These are phyloP conservation scores for Biston betularia DNA, from an alignment of 2,888 invertebrate genomes.

Conservation along the genomic window DNA sequence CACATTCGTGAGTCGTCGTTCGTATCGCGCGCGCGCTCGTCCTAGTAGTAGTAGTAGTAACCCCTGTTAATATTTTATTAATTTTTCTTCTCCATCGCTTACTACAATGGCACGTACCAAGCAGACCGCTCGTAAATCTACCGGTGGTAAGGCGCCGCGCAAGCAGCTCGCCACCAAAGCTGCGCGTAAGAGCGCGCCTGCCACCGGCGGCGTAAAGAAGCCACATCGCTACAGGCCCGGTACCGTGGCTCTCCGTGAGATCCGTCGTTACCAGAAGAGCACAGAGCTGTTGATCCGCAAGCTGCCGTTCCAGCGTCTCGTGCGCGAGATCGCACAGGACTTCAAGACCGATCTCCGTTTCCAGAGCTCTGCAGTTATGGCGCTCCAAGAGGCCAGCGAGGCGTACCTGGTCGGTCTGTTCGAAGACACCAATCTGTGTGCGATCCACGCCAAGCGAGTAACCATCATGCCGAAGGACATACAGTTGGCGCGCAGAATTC, in stretches of 20 bases:
- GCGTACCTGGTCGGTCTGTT: no score
- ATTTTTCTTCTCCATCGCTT: no score
- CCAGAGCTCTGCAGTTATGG: no score
- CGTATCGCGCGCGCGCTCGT: neutral
- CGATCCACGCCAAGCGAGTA: no score
- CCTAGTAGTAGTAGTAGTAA: no score
- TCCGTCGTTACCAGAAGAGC: slow-evolving; percentile 95
- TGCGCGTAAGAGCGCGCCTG: slow-evolving; percentile 91
- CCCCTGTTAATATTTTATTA: no score
- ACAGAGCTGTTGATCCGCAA: slow-evolving; percentile 96
- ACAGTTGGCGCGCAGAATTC: slow-evolving; percentile 70
- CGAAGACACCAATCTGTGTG: no score
- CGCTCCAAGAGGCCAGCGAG: no score
- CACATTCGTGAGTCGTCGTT: no score
- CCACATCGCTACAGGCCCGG: slow-evolving; percentile 94
- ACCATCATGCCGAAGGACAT: slow-evolving; percentile 70
- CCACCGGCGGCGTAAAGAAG: slow-evolving; percentile 95
- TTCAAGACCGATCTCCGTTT: no score
- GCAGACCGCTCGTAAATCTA: slow-evolving; percentile 96
- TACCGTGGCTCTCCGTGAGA: slow-evolving; percentile 96
- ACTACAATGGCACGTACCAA: slow-evolving; percentile 89
- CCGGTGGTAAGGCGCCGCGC: slow-evolving; percentile 96
- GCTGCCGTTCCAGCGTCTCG: slow-evolving; percentile 85
- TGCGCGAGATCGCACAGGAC: no score
- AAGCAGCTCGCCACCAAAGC: slow-evolving; percentile 95